Percentiles rank a stretch among this genome's conserved stretches.
phyloP scores from a whole-genome alignment of 2,888 invertebrate genomes.

The Glaucopsyche alexis region DNA sequence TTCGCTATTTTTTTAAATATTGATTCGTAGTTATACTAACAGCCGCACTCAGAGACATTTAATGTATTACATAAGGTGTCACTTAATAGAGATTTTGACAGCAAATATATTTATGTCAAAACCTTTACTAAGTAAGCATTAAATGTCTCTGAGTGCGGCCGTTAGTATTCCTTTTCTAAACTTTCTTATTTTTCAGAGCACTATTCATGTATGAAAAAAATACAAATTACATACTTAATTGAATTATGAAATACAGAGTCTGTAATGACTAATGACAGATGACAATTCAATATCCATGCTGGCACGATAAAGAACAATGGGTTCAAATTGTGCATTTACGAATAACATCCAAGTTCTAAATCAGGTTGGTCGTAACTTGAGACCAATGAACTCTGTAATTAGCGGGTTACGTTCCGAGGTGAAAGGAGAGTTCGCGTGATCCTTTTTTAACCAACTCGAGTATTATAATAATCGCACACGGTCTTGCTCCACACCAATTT shows the following conservation, averaged over 20 bases:
- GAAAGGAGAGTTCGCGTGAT: slow-evolving; percentile 62
- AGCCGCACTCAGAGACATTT: too few species aligned
- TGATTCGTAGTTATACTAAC: too few species aligned
- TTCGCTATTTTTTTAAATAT: too few species aligned
- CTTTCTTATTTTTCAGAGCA: too few species aligned
- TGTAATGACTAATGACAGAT: background rate
- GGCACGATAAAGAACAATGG: slow-evolving; percentile 15
- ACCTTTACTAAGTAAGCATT: too few species aligned
- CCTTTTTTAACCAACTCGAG: slow-evolving; percentile 59
- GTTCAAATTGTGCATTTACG: background rate
- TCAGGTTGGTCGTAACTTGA: slow-evolving; percentile 50
- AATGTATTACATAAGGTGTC: too few species aligned
- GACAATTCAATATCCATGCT: background rate
- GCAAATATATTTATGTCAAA: too few species aligned
- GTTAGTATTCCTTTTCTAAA: too few species aligned
- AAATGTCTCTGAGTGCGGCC: too few species aligned
- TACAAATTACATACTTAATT: too few species aligned
- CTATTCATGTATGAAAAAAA: too few species aligned
- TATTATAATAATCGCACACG: slow-evolving; percentile 60
- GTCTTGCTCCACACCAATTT: slow-evolving; percentile 62
- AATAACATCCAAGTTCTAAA: slow-evolving; percentile 36
- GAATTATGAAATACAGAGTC: background rate
- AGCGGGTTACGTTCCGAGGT: slow-evolving; percentile 58
- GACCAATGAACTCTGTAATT: slow-evolving; percentile 61
- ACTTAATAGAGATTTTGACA: too few species aligned